Percentiles rank a stretch among this genome's conserved stretches.
Conservation (phyloP, 2,113 vertebrate species). For the Brachyistius frenatus region DNA sequence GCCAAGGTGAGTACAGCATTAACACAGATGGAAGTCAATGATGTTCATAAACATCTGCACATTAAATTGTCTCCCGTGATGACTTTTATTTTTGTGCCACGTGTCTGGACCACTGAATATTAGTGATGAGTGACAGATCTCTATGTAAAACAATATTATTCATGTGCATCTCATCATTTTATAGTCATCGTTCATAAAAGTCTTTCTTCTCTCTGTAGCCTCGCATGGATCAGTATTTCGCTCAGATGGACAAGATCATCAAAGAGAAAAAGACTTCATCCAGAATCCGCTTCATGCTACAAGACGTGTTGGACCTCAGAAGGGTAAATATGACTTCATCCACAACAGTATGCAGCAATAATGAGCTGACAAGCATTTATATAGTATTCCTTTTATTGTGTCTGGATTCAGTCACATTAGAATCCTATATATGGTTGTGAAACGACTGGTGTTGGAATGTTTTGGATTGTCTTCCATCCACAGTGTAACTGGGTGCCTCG, state of each 20-base stretch:
- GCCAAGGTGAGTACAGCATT: conserved; percentile 85
- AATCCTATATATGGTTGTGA: not conserved
- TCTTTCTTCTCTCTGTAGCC: conserved; percentile 81
- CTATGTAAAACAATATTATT: not conserved
- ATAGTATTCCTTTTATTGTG: too few relatives aligned
- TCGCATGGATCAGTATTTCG: conserved; percentile 98
- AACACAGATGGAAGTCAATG: not conserved
- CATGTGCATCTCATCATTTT: not conserved
- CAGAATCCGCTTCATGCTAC: conserved; percentile 97
- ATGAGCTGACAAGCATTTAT: not conserved
- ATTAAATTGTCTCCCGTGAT: not conserved
- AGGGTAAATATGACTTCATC: conserved; percentile 78
- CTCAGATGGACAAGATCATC: conserved; percentile 98
- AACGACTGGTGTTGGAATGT: too few relatives aligned
- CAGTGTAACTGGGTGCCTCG: conserved; percentile 96
- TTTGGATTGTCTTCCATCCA: conserved; percentile 13
- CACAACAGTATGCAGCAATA: not conserved
- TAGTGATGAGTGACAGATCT: conserved; percentile 33
- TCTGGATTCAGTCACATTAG: too few relatives aligned
- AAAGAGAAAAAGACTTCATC: conserved; percentile 98
- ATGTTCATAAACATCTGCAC: not conserved
- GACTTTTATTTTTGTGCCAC: conserved; percentile 50
- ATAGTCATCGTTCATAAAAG: not conserved
- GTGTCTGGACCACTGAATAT: conserved; percentile 60
- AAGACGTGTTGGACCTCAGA: conserved; percentile 94